Base-by-base conservation (phyloP, 2,797 vertebrate species). In the Rhabdomys pumilio region DNA sequence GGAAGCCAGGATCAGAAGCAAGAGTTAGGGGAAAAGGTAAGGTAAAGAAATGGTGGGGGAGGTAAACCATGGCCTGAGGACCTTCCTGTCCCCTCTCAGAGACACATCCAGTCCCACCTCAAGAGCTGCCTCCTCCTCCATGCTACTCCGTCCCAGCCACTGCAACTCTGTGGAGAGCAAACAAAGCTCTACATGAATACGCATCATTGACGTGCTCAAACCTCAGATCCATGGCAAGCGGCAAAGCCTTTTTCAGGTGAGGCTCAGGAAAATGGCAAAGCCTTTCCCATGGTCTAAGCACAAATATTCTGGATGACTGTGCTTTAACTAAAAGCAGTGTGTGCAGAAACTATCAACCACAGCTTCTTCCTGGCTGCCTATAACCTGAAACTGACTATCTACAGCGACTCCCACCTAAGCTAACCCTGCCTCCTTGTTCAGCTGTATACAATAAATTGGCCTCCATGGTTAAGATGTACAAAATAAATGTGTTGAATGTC, bases 111-210 rank as follows among this genome's bases (percentile, higher is more conserved):
- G 14, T 19, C 17, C 50, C 0, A 20, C 53, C 69, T 91, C 41
- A 10, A 10, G 47, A 50, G 31, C 19, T 41, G 15, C 34, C 2
- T 31, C n/a, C 5, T 57, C 9, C 1, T n/a, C n/a, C 59, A 11
- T 4, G 6, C 0, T 31, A 20, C 12, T 14, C 1, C 67, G 1
- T 12, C 29, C 4, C 0, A 24, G 79, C 19, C 2, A 76, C 44
- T 17, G 11, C 9, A 87, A 2, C 67, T 41, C 5, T 53, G 31
- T n/a, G 29, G 12, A 3, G 1, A 55, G 12, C 12, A 50, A 85
- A 67, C 24, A 31, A n/a, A 53, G 63, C n/a, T 20, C 44, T 15
- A 20, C n/a, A 22, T n/a, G 63, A 53, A 69, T 53, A 63, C 50
- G 61, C 19, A 22, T 67, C 34, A 10, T n/a, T 50, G 61, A 85